Evolutionary conservation across 2,888 invertebrate genomes (phyloP), one percentile per base, ranked within the genome.

Genomic region (Chrysina gloriosa): DNA sequence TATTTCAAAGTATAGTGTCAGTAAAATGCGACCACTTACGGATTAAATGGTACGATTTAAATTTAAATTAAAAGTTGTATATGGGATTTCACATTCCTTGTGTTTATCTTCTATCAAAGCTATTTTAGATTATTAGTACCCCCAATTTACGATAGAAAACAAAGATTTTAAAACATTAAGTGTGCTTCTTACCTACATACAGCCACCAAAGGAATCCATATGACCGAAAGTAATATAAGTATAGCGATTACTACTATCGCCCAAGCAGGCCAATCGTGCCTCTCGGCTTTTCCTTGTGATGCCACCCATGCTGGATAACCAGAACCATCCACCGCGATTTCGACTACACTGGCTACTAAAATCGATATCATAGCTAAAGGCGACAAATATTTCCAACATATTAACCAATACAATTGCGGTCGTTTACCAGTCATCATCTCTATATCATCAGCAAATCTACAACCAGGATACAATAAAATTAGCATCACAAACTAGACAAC

Each of bases 331-430:
- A 89, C 87, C 0, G 91, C 86, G 71, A 96, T 89, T 77, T 96
- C 92, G 69, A 91, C 87, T 78, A 95, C 90, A 42, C 95, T 95
- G 0, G 96, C 94, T 25, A 91, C 84, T 25, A 96, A 84, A 77
- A 96, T 96, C 50, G 92, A 90, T 31, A 95, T 82, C 96, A 96
- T 96, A 0, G 95, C 95, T 67, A 92, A 79, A 0, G 97, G 97
- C 1, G 96, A 95, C 7, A 97, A 84, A 80, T 96, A 97, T 82
- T 96, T 95, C 97, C 97, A 97, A 83, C 96, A 97, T 74, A 96
- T 89, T 79, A 95, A 85, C 96, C 96, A 97, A 82, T 96, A 97
- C 29, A 93, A 85, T 0, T 92, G 92, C 0, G 96, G 96, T 21
- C 95, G 87, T 50, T 89, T 90, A 1, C 97, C 96, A 0, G 96